A percentile compares a stretch with the other conserved stretches of the same genome.
Evolutionary conservation across 2,888 invertebrate genomes (phyloP).

Genomic region (Hypselothyrea guttata): DNA sequence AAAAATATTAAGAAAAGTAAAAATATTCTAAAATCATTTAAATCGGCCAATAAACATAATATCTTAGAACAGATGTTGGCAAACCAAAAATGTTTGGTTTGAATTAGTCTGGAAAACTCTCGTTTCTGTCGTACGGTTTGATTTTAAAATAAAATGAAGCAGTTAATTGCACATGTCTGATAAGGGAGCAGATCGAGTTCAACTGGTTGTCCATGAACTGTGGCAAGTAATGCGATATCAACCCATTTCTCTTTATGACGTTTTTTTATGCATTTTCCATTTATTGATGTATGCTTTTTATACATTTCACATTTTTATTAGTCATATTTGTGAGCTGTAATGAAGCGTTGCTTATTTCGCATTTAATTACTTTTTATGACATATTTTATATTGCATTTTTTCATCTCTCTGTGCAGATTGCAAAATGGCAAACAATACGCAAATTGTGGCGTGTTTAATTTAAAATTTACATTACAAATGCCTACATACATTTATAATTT

Average conservation of each 20-base stretch:
- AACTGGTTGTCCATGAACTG: constrained; percentile 10
- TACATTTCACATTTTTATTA: constrained; percentile 41
- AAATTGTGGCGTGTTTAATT: constrained; percentile 50
- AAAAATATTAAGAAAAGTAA: too few species aligned
- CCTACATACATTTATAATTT: constrained; percentile 53
- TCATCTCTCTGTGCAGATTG: not conserved
- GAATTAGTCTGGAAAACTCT: too few species aligned
- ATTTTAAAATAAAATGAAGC: constrained; percentile 4
- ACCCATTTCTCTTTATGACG: not conserved
- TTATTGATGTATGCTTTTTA: constrained; percentile 30
- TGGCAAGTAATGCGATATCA: constrained; percentile 1
- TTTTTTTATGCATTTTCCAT: constrained; percentile 32
- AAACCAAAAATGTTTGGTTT: too few species aligned
- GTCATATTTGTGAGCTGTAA: constrained; percentile 56
- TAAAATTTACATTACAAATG: constrained; percentile 62
- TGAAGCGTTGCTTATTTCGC: constrained; percentile 48
- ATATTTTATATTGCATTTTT: constrained; percentile 16
- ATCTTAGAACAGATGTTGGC: too few species aligned
- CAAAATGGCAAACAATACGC: constrained; percentile 35
- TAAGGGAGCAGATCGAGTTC: constrained; percentile 9
- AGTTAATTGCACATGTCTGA: constrained; percentile 31
- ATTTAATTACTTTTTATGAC: constrained; percentile 52
- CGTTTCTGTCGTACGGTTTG: not conserved
- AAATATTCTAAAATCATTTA: too few species aligned
- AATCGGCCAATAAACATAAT: too few species aligned